These are phyloP conservation scores for Hipparchia semele DNA, from an alignment of 2,888 invertebrate genomes.

Conservation along the genomic window DNA sequence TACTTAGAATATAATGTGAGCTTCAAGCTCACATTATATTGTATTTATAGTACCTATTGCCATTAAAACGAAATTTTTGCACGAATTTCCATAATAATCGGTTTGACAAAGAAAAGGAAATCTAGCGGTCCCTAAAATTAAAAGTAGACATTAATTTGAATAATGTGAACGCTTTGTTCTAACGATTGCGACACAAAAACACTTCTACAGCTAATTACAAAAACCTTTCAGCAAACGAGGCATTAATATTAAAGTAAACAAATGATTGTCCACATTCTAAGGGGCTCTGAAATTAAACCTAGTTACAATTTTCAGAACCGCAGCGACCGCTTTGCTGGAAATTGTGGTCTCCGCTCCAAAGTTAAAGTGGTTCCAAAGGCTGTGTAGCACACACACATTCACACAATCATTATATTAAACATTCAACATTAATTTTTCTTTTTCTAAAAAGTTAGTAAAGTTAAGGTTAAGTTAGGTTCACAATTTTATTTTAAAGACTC, in stretches of 20 bases:
- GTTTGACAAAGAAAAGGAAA: too few species aligned
- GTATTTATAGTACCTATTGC: too few species aligned
- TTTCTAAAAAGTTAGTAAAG: neutral
- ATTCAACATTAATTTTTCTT: neutral
- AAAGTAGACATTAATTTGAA: too few species aligned
- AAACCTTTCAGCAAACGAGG: neutral
- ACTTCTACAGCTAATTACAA: neutral
- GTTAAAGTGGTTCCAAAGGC: neutral
- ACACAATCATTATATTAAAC: neutral
- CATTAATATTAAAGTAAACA: too few species aligned
- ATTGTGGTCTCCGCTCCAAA: neutral
- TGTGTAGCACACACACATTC: neutral
- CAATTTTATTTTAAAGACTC: neutral
- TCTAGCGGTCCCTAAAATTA: too few species aligned
- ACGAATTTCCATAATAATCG: too few species aligned
- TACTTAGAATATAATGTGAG: too few species aligned
- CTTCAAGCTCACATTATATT: too few species aligned
- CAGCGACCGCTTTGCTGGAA: neutral
- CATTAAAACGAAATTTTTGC: too few species aligned
- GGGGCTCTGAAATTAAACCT: neutral
- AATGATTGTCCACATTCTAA: neutral
- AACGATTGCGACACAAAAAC: neutral
- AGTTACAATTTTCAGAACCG: neutral
- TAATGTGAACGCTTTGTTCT: too few species aligned
- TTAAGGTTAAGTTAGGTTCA: neutral